phyloP scores from a whole-genome alignment of 2,888 invertebrate genomes.

The Euzophera pinguis region DNA sequence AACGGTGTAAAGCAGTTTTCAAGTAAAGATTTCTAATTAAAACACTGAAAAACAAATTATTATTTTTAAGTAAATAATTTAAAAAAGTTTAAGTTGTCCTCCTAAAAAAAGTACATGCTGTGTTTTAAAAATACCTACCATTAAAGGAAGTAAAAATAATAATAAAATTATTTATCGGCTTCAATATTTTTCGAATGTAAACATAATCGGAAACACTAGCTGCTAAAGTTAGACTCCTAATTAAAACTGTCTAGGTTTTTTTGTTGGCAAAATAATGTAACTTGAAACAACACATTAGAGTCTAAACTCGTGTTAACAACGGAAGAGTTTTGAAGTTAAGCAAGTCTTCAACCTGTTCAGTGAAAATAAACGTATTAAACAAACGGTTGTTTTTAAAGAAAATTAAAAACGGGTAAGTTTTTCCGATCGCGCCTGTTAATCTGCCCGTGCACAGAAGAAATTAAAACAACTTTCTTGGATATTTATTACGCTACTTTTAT shows the following conservation, averaged over 20 bases:
- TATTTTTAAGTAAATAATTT: no score
- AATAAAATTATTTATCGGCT: background rate
- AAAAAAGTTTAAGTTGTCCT: no score
- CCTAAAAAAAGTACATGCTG: background rate
- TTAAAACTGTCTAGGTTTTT: constrained; percentile 1
- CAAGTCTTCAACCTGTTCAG: constrained; percentile 70
- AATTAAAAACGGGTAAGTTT: constrained; percentile 78
- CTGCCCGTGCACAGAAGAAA: constrained; percentile 76
- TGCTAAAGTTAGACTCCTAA: constrained; percentile 19
- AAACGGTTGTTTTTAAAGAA: constrained; percentile 76
- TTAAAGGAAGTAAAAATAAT: background rate
- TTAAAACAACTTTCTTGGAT: constrained; percentile 77
- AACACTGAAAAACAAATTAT: no score
- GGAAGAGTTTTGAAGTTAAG: constrained; percentile 60
- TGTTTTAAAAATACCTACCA: no score
- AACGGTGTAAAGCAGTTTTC: no score
- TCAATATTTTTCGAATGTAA: constrained; percentile 13
- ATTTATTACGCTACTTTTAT: constrained; percentile 76
- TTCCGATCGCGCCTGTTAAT: constrained; percentile 73
- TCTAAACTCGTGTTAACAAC: constrained; percentile 40
- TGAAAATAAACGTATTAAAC: constrained; percentile 70
- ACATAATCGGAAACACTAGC: constrained; percentile 39
- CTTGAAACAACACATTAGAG: constrained; percentile 46
- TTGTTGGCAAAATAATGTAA: constrained; percentile 18
- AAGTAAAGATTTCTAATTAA: no score